Conservation (phyloP, 2,797 vertebrate species). For the Vultur gryphus region DNA sequence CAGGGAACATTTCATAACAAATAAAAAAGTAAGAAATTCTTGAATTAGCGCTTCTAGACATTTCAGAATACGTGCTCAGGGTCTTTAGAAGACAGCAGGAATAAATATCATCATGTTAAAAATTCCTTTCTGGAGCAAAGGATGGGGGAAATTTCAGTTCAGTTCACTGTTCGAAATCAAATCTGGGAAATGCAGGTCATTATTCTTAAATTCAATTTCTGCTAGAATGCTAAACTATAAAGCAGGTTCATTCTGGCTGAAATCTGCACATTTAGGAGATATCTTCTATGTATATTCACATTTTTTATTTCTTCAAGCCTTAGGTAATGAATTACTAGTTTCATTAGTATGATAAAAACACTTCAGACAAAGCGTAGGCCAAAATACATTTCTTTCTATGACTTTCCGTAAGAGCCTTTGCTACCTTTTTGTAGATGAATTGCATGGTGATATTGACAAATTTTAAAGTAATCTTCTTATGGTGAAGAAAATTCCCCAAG, state of each 20-base stretch:
- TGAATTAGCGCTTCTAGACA: background rate
- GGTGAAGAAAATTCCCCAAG: background rate
- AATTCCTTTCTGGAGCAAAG: background rate
- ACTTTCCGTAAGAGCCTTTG: background rate
- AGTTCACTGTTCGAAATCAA: background rate
- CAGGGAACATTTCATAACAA: background rate
- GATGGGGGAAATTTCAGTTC: background rate
- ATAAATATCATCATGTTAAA: background rate
- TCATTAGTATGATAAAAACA: background rate
- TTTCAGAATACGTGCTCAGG: background rate
- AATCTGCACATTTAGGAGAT: background rate
- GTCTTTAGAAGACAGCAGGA: background rate
- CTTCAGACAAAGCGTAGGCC: background rate
- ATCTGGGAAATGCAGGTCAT: background rate
- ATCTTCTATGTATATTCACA: background rate
- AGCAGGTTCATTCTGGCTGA: background rate
- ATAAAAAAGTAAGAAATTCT: background rate
- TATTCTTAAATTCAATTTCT: background rate
- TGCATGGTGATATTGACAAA: background rate
- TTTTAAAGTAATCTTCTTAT: background rate
- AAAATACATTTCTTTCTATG: background rate
- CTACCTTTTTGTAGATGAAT: background rate
- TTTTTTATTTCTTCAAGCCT: background rate
- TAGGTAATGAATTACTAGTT: background rate
- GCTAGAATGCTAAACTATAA: background rate